Base-by-base conservation (phyloP, 2,113 vertebrate species). In the Garra rufa region DNA sequence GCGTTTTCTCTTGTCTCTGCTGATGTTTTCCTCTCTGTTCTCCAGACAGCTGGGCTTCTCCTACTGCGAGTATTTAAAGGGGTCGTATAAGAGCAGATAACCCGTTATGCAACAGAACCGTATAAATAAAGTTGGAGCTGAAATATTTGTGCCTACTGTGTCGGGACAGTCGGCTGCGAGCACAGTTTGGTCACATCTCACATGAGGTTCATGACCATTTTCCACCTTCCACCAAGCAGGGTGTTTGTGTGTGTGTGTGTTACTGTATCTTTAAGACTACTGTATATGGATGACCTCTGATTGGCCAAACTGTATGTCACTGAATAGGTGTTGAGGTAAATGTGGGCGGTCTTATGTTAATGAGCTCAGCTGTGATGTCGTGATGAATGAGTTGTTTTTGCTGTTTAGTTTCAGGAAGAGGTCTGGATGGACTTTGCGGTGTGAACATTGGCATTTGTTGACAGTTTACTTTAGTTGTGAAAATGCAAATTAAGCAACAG, bases 1-100 rank as follows among this genome's bases (percentile, higher is more conserved):
- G 19, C 65, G n/a, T 4, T 21, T 34, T 24, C 57, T 79, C 76
- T 38, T 55, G 13, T 43, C 52, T 44, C 76, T 26, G 17, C 15
- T 10, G 30, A n/a, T 79, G 50, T 79, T 55, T 63, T 34, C 30
- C 19, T 69, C 61, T 81, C 28, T 75, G 15, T 2, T 11, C 26
- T 28, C 10, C n/a, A 57, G 34, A 83, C 70, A 74, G 67, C 70
- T 73, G 67, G 69, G 50, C 55, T 59, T 83, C 71, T 83, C 38
- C 70, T 52, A 69, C 61, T 69, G 83, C 2, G 83, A 84, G 26
- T 44, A 57, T 59, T 80, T 48, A 46, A 80, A 67, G 41, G 41
- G 73, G 69, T 61, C 52, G 41, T 44, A 15, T 8, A 11, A 30
- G 41, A 84, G 28, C 46, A 65, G 24, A 76, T 34, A 77, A 84